Percentiles rank a stretch among this genome's conserved stretches.
Conservation (phyloP, 92 coral and sea anemone species). For the Porites lobata region DNA sequence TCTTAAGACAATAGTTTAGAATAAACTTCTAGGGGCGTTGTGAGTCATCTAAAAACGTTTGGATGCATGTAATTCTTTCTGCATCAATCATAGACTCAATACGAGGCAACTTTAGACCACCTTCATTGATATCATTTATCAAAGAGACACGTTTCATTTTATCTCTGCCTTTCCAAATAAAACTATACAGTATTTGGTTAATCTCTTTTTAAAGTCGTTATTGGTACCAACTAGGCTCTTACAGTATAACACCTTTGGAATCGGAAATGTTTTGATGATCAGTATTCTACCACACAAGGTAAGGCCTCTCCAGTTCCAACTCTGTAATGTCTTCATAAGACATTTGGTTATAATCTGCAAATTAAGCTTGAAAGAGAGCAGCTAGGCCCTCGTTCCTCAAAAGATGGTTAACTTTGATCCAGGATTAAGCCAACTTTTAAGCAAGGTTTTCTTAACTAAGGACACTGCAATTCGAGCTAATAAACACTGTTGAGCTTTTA, state of each 20-base stretch:
- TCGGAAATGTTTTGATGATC: neutral
- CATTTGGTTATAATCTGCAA: neutral
- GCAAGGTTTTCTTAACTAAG: too few species aligned
- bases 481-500: too few species aligned
- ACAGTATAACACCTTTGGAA: neutral
- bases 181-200: neutral
- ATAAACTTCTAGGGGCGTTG: too few species aligned
- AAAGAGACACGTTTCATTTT: neutral
- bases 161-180: slow-evolving; percentile 4
- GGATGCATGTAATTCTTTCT: too few species aligned
- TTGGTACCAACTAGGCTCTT: neutral
- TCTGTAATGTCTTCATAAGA: neutral
- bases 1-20: too few species aligned
- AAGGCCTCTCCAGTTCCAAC: slow-evolving; percentile 1
- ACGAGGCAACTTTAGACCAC: neutral
- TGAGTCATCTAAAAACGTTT: too few species aligned
- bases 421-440: too few species aligned
- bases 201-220: neutral
- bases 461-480: too few species aligned
- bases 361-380: neutral
- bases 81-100: too few species aligned
- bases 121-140: neutral
- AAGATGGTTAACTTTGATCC: too few species aligned
- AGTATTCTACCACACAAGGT: neutral
- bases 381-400: too few species aligned